Conservation (phyloP, 2,888 invertebrate genomes). For the Pherbina coryleti region DNA sequence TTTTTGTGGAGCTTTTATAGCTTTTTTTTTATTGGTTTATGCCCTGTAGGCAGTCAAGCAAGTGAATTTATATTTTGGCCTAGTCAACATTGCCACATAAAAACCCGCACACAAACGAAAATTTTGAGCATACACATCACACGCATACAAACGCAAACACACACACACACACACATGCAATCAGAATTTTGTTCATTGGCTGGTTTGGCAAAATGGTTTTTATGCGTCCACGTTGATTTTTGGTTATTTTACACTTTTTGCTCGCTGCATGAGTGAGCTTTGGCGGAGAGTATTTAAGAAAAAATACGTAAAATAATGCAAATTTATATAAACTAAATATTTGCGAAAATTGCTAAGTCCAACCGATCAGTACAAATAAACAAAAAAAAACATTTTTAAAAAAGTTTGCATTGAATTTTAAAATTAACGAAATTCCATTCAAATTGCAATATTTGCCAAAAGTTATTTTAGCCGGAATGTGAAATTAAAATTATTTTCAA, state of each 20-base stretch:
- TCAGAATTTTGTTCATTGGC: too few species aligned
- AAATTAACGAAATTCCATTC: not conserved
- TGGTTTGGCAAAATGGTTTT: too few species aligned
- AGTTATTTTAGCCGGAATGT: slow-evolving; percentile 1
- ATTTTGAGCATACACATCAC: too few species aligned
- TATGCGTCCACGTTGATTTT: too few species aligned
- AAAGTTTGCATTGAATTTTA: not conserved
- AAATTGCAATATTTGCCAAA: slow-evolving; percentile 7
- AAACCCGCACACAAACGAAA: too few species aligned
- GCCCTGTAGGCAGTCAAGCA: not conserved
- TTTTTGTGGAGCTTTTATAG: not conserved
- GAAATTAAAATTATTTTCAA: not conserved
- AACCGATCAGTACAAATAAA: slow-evolving; percentile 4
- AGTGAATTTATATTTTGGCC: too few species aligned
- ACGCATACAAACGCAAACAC: too few species aligned
- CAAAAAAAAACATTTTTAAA: not conserved
- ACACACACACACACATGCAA: too few species aligned
- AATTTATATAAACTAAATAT: slow-evolving; percentile 16
- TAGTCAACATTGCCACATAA: too few species aligned
- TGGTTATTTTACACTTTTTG: not conserved
- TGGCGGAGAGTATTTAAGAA: too few species aligned
- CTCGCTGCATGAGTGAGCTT: not conserved
- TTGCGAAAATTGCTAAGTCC: slow-evolving; percentile 1
- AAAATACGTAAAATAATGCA: slow-evolving; percentile 2
- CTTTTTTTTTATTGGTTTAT: not conserved